Evolutionary conservation across 2,888 invertebrate genomes (phyloP).

Genomic region (Hirtodrosophila confusa): DNA sequence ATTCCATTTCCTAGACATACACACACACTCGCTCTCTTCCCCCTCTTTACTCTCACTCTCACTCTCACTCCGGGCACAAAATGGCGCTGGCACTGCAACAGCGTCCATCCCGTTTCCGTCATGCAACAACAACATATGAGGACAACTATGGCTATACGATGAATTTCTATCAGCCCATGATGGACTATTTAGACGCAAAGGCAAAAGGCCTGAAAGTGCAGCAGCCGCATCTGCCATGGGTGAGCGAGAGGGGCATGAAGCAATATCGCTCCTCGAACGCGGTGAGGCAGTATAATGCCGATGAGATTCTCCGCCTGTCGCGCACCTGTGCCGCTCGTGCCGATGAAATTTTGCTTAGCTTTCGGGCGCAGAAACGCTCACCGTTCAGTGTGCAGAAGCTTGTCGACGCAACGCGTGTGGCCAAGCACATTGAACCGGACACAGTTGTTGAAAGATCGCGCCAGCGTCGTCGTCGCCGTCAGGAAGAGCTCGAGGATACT

Average conservation of each 20-base stretch:
- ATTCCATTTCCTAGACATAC: slow-evolving; percentile 1
- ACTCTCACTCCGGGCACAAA: slow-evolving; percentile 6
- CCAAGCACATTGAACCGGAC: slow-evolving; percentile 84
- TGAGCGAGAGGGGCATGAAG: slow-evolving; percentile 88
- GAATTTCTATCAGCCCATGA: slow-evolving; percentile 94
- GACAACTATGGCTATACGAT: slow-evolving; percentile 93
- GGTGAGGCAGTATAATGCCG: slow-evolving; percentile 88
- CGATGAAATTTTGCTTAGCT: slow-evolving; percentile 86
- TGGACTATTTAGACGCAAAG: slow-evolving; percentile 91
- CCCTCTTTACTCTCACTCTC: background rate
- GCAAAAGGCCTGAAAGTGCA: slow-evolving; percentile 84
- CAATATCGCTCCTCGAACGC: slow-evolving; percentile 88
- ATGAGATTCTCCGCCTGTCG: slow-evolving; percentile 88
- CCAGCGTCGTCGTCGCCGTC: slow-evolving; percentile 84
- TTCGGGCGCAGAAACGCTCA: slow-evolving; percentile 83
- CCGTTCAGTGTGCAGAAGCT: slow-evolving; percentile 85
- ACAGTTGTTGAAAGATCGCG: slow-evolving; percentile 84
- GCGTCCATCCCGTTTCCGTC: slow-evolving; percentile 81
- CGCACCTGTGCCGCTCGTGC: slow-evolving; percentile 89
- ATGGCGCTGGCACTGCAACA: slow-evolving; percentile 83
- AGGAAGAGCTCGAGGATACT: slow-evolving; percentile 86
- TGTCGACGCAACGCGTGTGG: slow-evolving; percentile 85
- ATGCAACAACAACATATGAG: slow-evolving; percentile 88
- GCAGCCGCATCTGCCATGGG: slow-evolving; percentile 89
- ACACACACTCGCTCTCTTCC: background rate